Conservation (phyloP, 2,888 invertebrate species). For the Rhingia campestris region DNA sequence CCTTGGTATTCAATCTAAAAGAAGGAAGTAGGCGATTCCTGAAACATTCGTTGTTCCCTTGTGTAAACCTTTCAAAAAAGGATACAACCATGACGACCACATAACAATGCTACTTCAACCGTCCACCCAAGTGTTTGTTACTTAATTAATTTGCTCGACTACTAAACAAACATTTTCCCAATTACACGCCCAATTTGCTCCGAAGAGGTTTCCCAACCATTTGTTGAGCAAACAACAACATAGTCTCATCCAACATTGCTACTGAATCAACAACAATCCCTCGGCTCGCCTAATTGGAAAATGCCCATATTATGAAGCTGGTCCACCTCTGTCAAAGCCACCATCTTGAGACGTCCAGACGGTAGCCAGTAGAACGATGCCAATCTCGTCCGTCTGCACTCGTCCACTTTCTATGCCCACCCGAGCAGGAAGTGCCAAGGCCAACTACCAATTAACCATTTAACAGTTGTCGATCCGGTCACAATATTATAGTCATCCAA, state of each 20-base stretch:
- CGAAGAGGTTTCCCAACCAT: conserved; percentile 25
- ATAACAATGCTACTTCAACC: not conserved
- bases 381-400: conserved; percentile 43
- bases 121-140: conserved; percentile 6
- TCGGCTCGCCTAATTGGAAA: conserved; percentile 53
- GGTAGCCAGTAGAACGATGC: conserved; percentile 52
- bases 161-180: conserved; percentile 27
- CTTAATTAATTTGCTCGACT: conserved; percentile 37
- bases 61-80: too few relatives aligned
- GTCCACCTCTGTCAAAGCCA: conserved; percentile 22
- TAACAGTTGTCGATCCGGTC: conserved; percentile 45
- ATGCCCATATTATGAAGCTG: conserved; percentile 43
- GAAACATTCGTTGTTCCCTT: too few relatives aligned
- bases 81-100: too few relatives aligned
- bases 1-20: too few relatives aligned
- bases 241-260: conserved; percentile 32
- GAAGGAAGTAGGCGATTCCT: too few relatives aligned
- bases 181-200: conserved; percentile 57
- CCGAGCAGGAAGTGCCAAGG: conserved; percentile 60
- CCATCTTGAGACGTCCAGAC: conserved; percentile 69
- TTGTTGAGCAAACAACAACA: conserved; percentile 54
- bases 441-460: conserved; percentile 31
- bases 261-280: conserved; percentile 59
- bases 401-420: not conserved
- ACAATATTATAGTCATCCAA: conserved; percentile 59